These are phyloP conservation scores for Phalacrocorax carbo DNA, from an alignment of 2,113 vertebrate genomes.

Conservation along the genomic window DNA sequence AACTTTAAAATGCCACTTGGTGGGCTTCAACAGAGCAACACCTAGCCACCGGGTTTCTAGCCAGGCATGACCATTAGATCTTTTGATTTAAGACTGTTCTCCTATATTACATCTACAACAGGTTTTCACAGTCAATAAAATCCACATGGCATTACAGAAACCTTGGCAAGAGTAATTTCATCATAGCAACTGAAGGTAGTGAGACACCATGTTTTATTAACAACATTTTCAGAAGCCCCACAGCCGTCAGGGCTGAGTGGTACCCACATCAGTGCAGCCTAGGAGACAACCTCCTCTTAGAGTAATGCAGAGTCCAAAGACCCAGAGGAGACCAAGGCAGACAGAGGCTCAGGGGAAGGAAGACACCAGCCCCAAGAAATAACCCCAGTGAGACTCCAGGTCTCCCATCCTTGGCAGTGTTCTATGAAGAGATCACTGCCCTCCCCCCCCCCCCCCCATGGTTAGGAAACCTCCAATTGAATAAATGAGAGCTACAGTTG, in stretches of 20 bases:
- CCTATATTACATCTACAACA: not conserved
- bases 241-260: not conserved
- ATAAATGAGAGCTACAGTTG: not conserved
- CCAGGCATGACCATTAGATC: not conserved
- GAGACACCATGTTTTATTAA: not conserved
- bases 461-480: not conserved
- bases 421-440: not conserved
- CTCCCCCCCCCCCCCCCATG: no score
- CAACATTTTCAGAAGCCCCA: not conserved
- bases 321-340: not conserved
- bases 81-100: not conserved
- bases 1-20: accelerated
- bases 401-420: not conserved
- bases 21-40: not conserved
- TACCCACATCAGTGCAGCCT: not conserved
- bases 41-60: not conserved
- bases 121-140: constrained; percentile 1
- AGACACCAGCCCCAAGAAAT: not conserved
- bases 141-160: not conserved
- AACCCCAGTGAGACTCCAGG: not conserved
- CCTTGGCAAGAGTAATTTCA: not conserved
- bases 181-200: not conserved
- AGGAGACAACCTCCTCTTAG: not conserved
- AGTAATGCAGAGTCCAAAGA: not conserved
- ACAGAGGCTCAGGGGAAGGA: not conserved